phyloP scores from a whole-genome alignment of 2,888 invertebrate species.

The Mongoloraphidia duomilia region DNA sequence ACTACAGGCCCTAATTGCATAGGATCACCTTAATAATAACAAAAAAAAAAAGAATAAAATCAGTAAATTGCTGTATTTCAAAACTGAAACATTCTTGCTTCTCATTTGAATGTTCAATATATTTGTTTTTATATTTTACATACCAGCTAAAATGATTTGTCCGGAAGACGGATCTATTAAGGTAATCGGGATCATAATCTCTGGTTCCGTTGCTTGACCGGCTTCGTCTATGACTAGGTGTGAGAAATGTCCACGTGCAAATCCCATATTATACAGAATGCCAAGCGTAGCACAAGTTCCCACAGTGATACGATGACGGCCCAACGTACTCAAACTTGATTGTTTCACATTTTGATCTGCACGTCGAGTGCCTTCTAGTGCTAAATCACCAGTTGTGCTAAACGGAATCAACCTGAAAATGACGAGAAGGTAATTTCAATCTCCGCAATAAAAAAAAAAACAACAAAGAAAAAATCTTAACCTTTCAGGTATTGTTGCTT shows the following conservation, averaged over 20 bases:
- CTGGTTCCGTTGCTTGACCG: slow-evolving; percentile 85
- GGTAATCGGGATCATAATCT: slow-evolving; percentile 66
- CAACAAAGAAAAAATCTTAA: slow-evolving; percentile 13
- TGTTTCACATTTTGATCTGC: slow-evolving; percentile 16
- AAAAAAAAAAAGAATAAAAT: background rate
- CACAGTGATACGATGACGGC: slow-evolving; percentile 69
- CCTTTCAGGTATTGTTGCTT: slow-evolving; percentile 45
- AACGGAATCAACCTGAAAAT: slow-evolving; percentile 41
- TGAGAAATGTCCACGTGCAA: slow-evolving; percentile 70
- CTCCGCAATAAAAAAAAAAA: no score
- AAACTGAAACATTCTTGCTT: no score
- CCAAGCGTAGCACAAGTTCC: slow-evolving; percentile 71
- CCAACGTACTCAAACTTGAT: slow-evolving; percentile 32
- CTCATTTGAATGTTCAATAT: no score
- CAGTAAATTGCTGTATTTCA: background rate
- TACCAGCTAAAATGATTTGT: slow-evolving; percentile 57
- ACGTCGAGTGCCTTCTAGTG: slow-evolving; percentile 32
- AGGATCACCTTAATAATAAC: slow-evolving; percentile 63
- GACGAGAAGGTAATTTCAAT: no score
- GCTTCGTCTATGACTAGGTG: slow-evolving; percentile 89
- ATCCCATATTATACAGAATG: slow-evolving; percentile 47
- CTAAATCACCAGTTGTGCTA: slow-evolving; percentile 50
- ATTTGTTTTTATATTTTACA: background rate
- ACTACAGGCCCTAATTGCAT: slow-evolving; percentile 80
- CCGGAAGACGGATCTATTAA: slow-evolving; percentile 43